phyloP scores from a whole-genome alignment of 2,113 vertebrate genomes.

The Thalassarche chlororhynchos region DNA sequence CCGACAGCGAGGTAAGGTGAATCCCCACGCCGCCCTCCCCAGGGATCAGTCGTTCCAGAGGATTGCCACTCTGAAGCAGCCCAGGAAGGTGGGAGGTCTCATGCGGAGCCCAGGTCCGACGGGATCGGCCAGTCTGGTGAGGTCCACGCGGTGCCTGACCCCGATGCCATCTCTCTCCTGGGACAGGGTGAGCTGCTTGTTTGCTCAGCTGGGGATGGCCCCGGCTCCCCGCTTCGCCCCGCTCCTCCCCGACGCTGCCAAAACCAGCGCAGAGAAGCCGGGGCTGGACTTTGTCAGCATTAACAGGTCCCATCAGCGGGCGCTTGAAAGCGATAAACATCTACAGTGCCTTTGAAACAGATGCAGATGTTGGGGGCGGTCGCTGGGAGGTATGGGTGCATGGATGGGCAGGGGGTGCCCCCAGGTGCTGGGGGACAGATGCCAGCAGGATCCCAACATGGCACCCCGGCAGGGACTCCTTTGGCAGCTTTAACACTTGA shows the following conservation, averaged over 20 bases:
- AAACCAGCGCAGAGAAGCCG: fast-evolving
- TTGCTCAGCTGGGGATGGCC: background rate
- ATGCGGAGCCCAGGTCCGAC: fast-evolving
- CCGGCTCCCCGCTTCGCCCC: fast-evolving
- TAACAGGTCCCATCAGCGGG: background rate
- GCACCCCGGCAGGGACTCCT: background rate
- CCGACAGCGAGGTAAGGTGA: background rate
- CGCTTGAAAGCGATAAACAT: background rate
- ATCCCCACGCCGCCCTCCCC: fast-evolving
- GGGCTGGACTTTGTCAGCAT: background rate
- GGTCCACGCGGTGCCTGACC: background rate
- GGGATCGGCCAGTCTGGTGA: fast-evolving
- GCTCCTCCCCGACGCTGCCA: background rate
- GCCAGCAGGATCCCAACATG: background rate
- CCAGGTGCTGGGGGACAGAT: background rate
- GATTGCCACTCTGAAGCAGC: background rate
- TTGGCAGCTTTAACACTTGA: background rate
- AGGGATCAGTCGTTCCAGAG: background rate
- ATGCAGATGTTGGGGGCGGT: background rate
- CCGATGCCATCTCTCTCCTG: background rate
- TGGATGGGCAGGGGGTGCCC: fast-evolving
- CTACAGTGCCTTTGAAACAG: background rate
- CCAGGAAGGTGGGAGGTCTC: background rate
- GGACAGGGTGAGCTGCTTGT: background rate
- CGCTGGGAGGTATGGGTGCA: background rate